These are phyloP conservation scores for Pediacus dermestoides DNA, from an alignment of 2,888 invertebrate genomes.

Conservation along the genomic window DNA sequence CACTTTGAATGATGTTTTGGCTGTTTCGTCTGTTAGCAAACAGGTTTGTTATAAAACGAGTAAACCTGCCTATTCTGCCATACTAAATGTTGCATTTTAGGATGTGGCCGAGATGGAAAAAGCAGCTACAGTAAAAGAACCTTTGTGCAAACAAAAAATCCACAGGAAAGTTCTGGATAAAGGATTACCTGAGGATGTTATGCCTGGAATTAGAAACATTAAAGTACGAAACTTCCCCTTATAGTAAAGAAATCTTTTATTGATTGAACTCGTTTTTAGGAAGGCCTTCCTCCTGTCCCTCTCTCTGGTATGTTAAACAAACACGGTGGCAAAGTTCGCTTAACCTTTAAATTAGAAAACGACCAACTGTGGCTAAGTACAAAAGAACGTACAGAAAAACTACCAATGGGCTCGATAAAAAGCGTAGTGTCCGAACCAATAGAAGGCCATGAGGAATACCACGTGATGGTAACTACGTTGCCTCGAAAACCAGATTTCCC, in stretches of 20 bases:
- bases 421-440: slow-evolving; percentile 78
- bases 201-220: slow-evolving; percentile 78
- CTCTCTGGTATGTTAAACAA: slow-evolving; percentile 89
- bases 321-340: slow-evolving; percentile 81
- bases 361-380: slow-evolving; percentile 92
- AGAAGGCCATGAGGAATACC: slow-evolving; percentile 85
- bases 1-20: slow-evolving; percentile 80
- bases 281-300: slow-evolving; percentile 75
- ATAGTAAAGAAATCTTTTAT: slow-evolving; percentile 10
- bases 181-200: slow-evolving; percentile 84
- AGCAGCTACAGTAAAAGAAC: slow-evolving; percentile 63
- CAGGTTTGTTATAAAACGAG: slow-evolving; percentile 59
- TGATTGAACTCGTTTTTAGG: slow-evolving; percentile 53
- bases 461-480: slow-evolving; percentile 72
- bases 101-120: slow-evolving; percentile 64
- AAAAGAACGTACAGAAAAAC: slow-evolving; percentile 87
- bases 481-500: slow-evolving; percentile 7
- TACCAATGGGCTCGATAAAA: slow-evolving; percentile 86
- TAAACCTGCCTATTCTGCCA: too few species aligned
- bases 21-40: slow-evolving; percentile 71
- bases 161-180: slow-evolving; percentile 87
- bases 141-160: slow-evolving; percentile 70
- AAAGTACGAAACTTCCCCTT: slow-evolving; percentile 54
- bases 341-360: slow-evolving; percentile 86
- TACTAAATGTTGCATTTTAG: slow-evolving; percentile 36